These are phyloP conservation scores for Drosophila paranaensis DNA, from an alignment of 2,888 invertebrate species.

Conservation along the genomic window DNA sequence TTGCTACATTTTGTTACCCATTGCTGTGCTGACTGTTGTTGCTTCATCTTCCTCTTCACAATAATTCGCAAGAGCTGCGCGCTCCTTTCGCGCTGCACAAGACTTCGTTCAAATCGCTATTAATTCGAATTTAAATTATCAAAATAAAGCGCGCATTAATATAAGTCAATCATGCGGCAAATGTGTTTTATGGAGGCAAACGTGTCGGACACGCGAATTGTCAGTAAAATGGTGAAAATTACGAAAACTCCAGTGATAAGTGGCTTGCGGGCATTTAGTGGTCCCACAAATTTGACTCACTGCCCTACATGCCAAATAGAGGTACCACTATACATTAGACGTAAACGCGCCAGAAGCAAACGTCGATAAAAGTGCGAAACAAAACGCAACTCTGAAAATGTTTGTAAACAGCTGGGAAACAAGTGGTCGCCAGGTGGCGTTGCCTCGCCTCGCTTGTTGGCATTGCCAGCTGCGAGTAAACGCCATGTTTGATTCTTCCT, in stretches of 20 bases:
- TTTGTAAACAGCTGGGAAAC: conserved; percentile 66
- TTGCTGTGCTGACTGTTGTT: conserved; percentile 59
- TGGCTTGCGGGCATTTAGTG: conserved; percentile 69
- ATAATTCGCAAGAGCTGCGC: conserved; percentile 73
- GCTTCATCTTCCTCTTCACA: conserved; percentile 63
- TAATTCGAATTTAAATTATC: conserved; percentile 38
- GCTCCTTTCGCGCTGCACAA: conserved; percentile 62
- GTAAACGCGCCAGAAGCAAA: conserved; percentile 63
- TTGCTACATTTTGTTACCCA: conserved; percentile 19
- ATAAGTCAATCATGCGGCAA: conserved; percentile 12
- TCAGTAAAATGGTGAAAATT: conserved; percentile 42
- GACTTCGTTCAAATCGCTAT: conserved; percentile 48
- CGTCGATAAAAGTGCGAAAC: conserved; percentile 66
- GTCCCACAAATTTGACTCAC: conserved; percentile 71
- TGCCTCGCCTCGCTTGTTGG: conserved; percentile 20
- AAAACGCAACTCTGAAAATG: conserved; percentile 57
- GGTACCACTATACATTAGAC: conserved; percentile 73
- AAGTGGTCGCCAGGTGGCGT: conserved; percentile 58
- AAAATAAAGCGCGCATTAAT: conserved; percentile 12
- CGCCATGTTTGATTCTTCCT: conserved; percentile 83
- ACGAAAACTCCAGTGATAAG: conserved; percentile 71
- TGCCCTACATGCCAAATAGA: conserved; percentile 68
- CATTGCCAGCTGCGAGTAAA: conserved; percentile 67
- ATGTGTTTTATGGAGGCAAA: conserved; percentile 31
- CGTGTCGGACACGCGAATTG: conserved; percentile 21